A percentile compares a stretch with the other conserved stretches of the same genome.
phyloP scores from a whole-genome alignment of 2,888 invertebrate species.

The Gandaritis pyraliata region DNA sequence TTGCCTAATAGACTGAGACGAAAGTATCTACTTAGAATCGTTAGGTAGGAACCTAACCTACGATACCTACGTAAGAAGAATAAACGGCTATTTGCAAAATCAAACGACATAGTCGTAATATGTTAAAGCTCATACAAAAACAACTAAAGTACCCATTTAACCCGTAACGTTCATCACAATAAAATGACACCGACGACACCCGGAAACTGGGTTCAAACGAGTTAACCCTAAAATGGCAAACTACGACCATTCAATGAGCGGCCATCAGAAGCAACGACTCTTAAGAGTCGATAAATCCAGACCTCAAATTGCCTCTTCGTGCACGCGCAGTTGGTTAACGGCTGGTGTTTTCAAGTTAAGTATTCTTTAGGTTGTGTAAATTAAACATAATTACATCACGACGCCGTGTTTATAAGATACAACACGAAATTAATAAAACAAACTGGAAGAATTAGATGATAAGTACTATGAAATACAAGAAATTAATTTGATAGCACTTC shows the following conservation, averaged over 20 bases:
- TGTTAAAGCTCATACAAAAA: too few relatives aligned
- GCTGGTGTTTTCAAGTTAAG: conserved; percentile 12
- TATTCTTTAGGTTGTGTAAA: background rate
- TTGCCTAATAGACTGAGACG: background rate
- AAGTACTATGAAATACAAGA: too few relatives aligned
- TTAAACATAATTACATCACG: background rate
- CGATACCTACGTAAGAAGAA: background rate
- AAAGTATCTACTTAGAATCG: background rate
- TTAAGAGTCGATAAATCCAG: conserved; percentile 27
- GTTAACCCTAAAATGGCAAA: conserved; percentile 21
- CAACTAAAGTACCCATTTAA: conserved; percentile 1
- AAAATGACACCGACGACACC: conserved; percentile 9
- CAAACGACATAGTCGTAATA: too few relatives aligned
- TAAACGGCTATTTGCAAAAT: too few relatives aligned
- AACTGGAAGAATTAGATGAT: background rate
- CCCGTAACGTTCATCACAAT: conserved; percentile 5
- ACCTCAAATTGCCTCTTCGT: conserved; percentile 27
- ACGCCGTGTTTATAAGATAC: background rate
- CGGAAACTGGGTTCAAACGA: conserved; percentile 21
- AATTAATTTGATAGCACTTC: too few relatives aligned
- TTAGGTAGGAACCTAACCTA: background rate
- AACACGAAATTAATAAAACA: background rate
- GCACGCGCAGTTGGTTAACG: conserved; percentile 18
- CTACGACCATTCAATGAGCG: conserved; percentile 19
- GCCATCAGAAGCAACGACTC: conserved; percentile 26